These are phyloP conservation scores for Columba guinea DNA, from an alignment of 2,797 vertebrate species.

Conservation along the genomic window DNA sequence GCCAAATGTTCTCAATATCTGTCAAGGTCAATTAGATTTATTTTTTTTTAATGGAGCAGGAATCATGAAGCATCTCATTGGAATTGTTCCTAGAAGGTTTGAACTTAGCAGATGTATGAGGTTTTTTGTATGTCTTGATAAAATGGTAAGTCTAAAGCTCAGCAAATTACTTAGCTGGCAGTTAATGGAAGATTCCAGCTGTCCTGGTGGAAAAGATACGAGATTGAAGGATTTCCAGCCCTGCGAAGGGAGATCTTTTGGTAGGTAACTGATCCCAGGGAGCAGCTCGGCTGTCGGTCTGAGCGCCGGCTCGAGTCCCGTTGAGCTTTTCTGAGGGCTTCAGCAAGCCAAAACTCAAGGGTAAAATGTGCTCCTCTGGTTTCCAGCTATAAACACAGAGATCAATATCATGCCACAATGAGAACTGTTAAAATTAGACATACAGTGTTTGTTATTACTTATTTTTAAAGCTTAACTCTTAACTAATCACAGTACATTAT, in stretches of 20 bases:
- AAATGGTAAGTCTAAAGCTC: slow-evolving; percentile 22
- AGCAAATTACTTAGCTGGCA: slow-evolving; percentile 17
- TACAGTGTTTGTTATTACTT: background rate
- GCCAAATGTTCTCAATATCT: slow-evolving; percentile 39
- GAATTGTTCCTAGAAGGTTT: slow-evolving; percentile 46
- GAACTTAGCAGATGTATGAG: slow-evolving; percentile 18
- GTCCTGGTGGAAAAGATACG: background rate
- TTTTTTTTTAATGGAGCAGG: background rate
- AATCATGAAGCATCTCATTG: slow-evolving; percentile 30
- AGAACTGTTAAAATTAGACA: background rate
- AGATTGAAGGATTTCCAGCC: background rate
- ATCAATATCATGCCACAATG: background rate
- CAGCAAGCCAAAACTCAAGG: background rate
- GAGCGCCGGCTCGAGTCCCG: rapidly evolving
- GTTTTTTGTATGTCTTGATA: background rate
- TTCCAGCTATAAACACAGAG: background rate
- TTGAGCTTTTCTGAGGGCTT: background rate
- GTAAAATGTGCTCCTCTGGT: background rate
- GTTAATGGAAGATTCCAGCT: background rate
- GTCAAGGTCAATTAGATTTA: slow-evolving; percentile 32
- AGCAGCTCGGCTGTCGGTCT: rapidly evolving
- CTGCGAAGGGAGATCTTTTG: background rate
- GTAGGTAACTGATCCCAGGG: background rate
- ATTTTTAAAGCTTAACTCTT: background rate
- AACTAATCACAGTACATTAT: background rate